Base-by-base conservation (phyloP, 2,797 vertebrate genomes). In the Sebastes taczanowskii region DNA sequence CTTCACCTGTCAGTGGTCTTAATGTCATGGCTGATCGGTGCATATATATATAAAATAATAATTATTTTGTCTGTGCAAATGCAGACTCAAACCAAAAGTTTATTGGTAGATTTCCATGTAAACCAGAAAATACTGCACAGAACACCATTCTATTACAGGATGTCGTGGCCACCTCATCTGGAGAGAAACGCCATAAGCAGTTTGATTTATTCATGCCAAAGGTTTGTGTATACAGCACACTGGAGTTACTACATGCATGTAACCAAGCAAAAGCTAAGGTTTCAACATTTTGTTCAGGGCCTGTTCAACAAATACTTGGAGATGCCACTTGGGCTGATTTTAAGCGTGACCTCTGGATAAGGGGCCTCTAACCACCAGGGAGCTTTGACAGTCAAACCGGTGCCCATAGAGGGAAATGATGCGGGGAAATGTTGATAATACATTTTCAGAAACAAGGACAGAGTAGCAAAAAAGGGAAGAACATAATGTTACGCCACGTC, bases 371-470 rank as follows among this genome's bases (percentile, higher is more conserved):
- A 62, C 25, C 63, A 7, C 9, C 29, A 55, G 52, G 55, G 32
- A 56, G 30, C 29, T 4, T 18, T 77, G 27, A 38, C 11, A 53
- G 27, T 14, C 11, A 61, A 66, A 77, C 68, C 42, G 35, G 67
- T 38, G 53, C 30, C 25, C 34, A n/a, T 67, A 35, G 66, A 58
- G 55, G 62, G 72, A 77, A 80, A 79, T 29, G 34, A 81, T 67
- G 34, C 23, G 4, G 32, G 7, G 25, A 82, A 42, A 78, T 53
- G 42, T 55, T 64, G 46, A 82, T 83, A 38, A 81, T 67, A 11
- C 20, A 25, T 72, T 64, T 69, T 70, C 75, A 78, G 63, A 86
- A 56, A 83, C 80, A 84, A 89, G 87, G 89, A 65, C 86, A 84
- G 25, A 67, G 61, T 6, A 32, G 20, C 23, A 82, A 77, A 70